phyloP scores from a whole-genome alignment of 2,113 vertebrate genomes.

The Cricetomys ansorgei region DNA sequence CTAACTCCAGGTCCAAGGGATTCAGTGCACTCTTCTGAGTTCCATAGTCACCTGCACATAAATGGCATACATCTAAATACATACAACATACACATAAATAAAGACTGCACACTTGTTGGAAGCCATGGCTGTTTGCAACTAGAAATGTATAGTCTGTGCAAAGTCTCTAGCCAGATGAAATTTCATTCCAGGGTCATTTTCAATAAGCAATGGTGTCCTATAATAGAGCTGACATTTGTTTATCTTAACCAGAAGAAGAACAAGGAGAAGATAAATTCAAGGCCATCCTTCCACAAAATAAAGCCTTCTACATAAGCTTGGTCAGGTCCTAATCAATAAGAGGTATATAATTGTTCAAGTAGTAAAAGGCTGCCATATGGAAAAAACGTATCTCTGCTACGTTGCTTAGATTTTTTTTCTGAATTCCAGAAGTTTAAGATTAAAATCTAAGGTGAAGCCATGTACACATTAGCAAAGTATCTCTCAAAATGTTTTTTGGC shows the following conservation, averaged over 20 bases:
- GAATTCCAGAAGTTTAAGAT: neutral
- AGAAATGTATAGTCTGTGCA: constrained; percentile 2
- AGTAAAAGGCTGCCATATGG: neutral
- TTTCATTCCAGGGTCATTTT: neutral
- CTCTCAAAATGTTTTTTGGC: neutral
- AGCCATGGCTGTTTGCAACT: neutral
- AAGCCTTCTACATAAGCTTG: neutral
- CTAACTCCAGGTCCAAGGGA: neutral
- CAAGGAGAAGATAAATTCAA: constrained; percentile 12
- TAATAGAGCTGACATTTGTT: constrained; percentile 16
- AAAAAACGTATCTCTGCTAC: neutral
- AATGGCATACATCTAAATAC: neutral
- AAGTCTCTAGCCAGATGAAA: neutral
- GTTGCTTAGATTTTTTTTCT: neutral
- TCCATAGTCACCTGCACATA: neutral
- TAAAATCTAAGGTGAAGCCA: constrained; percentile 23
- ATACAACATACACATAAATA: neutral
- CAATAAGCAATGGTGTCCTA: neutral
- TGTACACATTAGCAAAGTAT: neutral
- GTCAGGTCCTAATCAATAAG: constrained; percentile 25
- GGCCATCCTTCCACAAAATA: neutral
- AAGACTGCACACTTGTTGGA: neutral
- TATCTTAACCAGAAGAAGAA: constrained; percentile 45
- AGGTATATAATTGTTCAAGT: neutral
- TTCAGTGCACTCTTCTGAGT: neutral